Evolutionary conservation across 1,140 invertebrate species (phyloP), one percentile per base, ranked within the genome.

Genomic region (Formica selysi): DNA sequence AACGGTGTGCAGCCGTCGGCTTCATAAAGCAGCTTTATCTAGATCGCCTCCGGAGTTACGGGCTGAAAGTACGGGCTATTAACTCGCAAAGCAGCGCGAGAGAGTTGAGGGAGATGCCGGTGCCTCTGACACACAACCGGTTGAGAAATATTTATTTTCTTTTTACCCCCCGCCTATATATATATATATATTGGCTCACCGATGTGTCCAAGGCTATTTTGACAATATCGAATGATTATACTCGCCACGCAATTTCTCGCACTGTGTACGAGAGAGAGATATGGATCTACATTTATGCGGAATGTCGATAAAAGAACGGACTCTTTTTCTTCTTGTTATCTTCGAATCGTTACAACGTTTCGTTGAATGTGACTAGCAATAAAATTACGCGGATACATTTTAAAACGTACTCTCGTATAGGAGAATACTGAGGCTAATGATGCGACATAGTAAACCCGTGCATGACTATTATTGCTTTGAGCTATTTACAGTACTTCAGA

Each of bases 11-110:
- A 61, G 79, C 86, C 79, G 70, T 71, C 38, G 83, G 86, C 86
- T 91, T 90, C 90, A 90, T 92, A 89, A 91, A 92, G 86, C 88
- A 88, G 70, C 76, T 90, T 87, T 91, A 91, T 92, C 91, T 91
- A 86, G 91, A 92, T 90, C 87, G 90, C 73, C 84, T 65, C 41
- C 38, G 68, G 44, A 91, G 88, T 92, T 91, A 92, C 86, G 85
- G 70, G 57, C 71, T 83, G 51, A 88, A 91, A 88, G 91, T 90
- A 91, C 84, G 68, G 84, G 84, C 89, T 92, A 92, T 91, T 92
- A 92, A 91, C 81, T 91, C 86, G 89, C 76, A 64, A 86, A 76
- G 57, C 76, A 62, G 68, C 70, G 86, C 29, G 85, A 65, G 76
- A 78, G 62, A 57, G 32, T 3, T 26, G 68, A 57, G 22, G 5